Base-by-base conservation (phyloP, 2,113 vertebrate species). In the Charadrius vociferus region DNA sequence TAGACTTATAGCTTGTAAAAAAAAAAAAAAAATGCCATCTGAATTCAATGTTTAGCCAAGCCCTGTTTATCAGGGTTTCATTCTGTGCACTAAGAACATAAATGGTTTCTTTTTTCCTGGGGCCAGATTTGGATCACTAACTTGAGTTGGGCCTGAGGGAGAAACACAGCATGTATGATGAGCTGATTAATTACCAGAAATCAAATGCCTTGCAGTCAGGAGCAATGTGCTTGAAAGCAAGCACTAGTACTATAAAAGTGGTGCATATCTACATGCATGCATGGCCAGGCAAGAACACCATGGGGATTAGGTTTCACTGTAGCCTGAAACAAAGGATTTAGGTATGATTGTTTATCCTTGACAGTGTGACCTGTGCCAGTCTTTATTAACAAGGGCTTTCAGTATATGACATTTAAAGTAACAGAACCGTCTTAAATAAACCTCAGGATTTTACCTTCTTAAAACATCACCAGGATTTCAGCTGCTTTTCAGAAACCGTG, bases 111-210 rank as follows among this genome's bases (percentile, higher is more conserved):
- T 97, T 97, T 97, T 96, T 98, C 97, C 97, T 5, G 53, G 95
- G 98, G 97, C 95, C 97, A 98, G 97, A 98, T 98, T 97, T 96
- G 93, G 96, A 98, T 98, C 97, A 98, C 86, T 98, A 97, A 95
- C 95, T 97, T 95, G 93, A 98, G 93, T 96, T 94, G 92, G 95
- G 93, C 97, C 98, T 97, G 73, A 95, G 97, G 97, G 98, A 98
- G 95, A 98, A 98, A 95, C 96, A 71, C 95, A 97, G 97, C 85
- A 34, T 96, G 96, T 97, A 98, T 97, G 98, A 98, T 97, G 98
- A 98, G 97, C 98, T 98, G 98, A 98, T 98, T 98, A 98, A 98
- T 98, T 98, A 98, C 96, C 88, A 98, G 97, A 97, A 98, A 98
- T 98, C 98, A 98, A 98, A 98, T 98, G 97, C 97, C 98, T 98